Conservation (phyloP, 2,888 invertebrate genomes). For the Enchytraeus crypticus region DNA sequence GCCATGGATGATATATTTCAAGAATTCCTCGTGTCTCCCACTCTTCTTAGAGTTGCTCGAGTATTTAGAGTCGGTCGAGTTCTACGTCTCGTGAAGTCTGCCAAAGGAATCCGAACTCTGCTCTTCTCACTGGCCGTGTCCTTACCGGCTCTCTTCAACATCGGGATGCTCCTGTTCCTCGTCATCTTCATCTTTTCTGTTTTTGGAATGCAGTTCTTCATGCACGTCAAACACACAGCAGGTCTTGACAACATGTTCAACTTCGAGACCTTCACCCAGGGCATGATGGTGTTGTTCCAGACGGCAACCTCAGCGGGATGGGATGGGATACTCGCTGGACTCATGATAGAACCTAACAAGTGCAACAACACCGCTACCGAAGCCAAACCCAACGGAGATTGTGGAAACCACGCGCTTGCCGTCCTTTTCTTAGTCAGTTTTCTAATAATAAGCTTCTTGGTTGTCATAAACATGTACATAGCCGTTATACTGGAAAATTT, state of each 20-base stretch:
- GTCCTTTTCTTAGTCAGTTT: constrained; percentile 90
- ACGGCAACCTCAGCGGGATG: constrained; percentile 64
- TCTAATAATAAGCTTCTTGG: constrained; percentile 93
- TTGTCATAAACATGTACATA: constrained; percentile 99
- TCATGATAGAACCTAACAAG: constrained; percentile 66
- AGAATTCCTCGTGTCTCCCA: constrained; percentile 94
- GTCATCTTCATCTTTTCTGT: constrained; percentile 99
- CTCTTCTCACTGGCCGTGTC: constrained; percentile 97
- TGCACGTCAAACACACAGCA: constrained; percentile 88
- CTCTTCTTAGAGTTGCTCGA: constrained; percentile 90
- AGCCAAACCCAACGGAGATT: constrained; percentile 54
- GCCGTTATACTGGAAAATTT: constrained; percentile 98
- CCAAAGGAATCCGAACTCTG: constrained; percentile 92
- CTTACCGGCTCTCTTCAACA: constrained; percentile 95
- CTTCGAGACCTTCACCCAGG: constrained; percentile 95
- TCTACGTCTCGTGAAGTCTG: constrained; percentile 92
- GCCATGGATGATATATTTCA: constrained; percentile 92
- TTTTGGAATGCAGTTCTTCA: constrained; percentile 99
- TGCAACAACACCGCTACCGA: constrained; percentile 14
- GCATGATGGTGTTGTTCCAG: constrained; percentile 95
- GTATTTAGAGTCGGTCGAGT: constrained; percentile 97
- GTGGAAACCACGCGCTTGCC: constrained; percentile 85
- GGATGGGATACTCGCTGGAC: constrained; percentile 88
- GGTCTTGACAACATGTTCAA: constrained; percentile 92
- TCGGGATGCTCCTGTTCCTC: constrained; percentile 90